Percentiles rank a stretch among this genome's conserved stretches.
These are phyloP conservation scores for Habroteleia sp. DNA, from an alignment of 2,888 invertebrate genomes.

Conservation along the genomic window DNA sequence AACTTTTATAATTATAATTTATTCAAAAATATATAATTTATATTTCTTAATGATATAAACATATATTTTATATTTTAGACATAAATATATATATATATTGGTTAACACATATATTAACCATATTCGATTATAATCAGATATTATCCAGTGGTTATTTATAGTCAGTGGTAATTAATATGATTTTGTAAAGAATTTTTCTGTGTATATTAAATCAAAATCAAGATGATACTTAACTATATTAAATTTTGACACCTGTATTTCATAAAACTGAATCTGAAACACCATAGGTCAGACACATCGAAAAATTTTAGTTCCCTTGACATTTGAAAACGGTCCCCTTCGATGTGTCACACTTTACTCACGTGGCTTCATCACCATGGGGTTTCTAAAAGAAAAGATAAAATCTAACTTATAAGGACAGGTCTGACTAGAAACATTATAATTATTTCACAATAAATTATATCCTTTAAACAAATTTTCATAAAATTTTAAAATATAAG, in stretches of 20 bases:
- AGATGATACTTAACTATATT: not conserved
- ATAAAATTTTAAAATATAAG: too few relatives aligned
- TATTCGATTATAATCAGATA: too few relatives aligned
- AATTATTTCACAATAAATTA: conserved; percentile 48
- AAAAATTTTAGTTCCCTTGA: conserved; percentile 37
- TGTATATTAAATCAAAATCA: too few relatives aligned
- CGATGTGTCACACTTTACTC: conserved; percentile 66
- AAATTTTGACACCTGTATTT: conserved; percentile 62
- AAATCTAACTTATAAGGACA: conserved; percentile 46
- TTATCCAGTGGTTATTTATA: too few relatives aligned
- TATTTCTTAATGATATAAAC: too few relatives aligned
- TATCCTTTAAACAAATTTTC: not conserved
- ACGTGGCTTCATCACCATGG: conserved; percentile 65
- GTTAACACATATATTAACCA: too few relatives aligned
- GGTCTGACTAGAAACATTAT: conserved; percentile 48
- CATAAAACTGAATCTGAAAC: conserved; percentile 25
- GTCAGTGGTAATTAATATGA: too few relatives aligned
- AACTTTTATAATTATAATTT: too few relatives aligned
- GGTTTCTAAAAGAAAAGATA: conserved; percentile 49
- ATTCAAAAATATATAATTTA: too few relatives aligned
- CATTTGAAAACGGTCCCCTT: conserved; percentile 61
- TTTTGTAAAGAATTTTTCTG: too few relatives aligned
- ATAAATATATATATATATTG: too few relatives aligned
- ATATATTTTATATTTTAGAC: too few relatives aligned
- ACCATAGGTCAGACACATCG: conserved; percentile 19